Evolutionary conservation across 2,113 vertebrate species (phyloP).

Genomic region (Grammomys surdaster): DNA sequence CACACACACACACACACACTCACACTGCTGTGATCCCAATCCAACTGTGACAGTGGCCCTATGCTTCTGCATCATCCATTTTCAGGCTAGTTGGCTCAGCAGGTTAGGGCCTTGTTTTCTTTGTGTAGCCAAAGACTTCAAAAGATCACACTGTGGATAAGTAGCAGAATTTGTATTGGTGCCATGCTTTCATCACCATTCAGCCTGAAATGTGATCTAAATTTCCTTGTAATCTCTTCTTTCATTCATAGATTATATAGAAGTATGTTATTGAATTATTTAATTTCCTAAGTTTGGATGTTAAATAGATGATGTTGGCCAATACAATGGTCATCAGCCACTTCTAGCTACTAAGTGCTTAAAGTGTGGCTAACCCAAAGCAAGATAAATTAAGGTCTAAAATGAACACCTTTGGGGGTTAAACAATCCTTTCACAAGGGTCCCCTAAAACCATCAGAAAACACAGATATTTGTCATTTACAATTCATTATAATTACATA

Average conservation of each 20-base stretch:
- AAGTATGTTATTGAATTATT: constrained; percentile 1
- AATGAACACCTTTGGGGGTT: neutral
- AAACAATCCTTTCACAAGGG: neutral
- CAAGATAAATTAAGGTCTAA: neutral
- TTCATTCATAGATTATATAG: neutral
- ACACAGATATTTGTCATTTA: neutral
- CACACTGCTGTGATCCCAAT: neutral
- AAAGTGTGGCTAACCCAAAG: neutral
- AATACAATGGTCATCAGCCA: neutral
- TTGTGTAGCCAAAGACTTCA: neutral
- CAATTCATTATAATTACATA: no score
- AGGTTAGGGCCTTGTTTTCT: neutral
- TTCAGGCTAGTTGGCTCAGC: neutral
- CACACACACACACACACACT: neutral
- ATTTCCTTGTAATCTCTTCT: constrained; percentile 34
- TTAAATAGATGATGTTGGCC: neutral
- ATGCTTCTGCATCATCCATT: neutral
- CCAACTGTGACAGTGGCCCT: neutral
- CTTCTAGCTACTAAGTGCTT: neutral
- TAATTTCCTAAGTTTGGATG: neutral
- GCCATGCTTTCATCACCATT: constrained; percentile 1
- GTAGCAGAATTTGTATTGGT: neutral
- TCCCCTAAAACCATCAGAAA: neutral
- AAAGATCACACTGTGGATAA: neutral
- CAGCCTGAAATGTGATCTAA: neutral